These are phyloP conservation scores for Spinibarbus caldwelli DNA, from an alignment of 2,797 vertebrate genomes.

Conservation along the genomic window DNA sequence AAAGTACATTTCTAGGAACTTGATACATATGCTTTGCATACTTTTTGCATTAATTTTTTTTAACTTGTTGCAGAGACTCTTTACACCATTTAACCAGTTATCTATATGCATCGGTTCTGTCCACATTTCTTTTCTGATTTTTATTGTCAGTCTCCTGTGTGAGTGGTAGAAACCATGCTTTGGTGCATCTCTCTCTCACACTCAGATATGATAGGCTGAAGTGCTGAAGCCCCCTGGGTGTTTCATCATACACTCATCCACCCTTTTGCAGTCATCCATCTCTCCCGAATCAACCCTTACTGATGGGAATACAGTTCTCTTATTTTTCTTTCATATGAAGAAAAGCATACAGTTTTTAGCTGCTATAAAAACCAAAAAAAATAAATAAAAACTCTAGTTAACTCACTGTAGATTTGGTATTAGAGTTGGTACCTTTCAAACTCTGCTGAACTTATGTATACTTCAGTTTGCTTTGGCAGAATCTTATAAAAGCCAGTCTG, in stretches of 20 bases:
- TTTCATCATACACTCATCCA: constrained; percentile 50
- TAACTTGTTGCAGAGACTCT: not conserved
- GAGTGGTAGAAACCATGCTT: constrained; percentile 36
- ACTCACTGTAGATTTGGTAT: constrained; percentile 24
- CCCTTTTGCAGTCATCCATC: constrained; percentile 50
- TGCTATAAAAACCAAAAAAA: not conserved
- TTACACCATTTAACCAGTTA: not conserved
- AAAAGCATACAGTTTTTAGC: constrained; percentile 46
- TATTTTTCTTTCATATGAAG: constrained; percentile 10
- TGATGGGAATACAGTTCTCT: constrained; percentile 20
- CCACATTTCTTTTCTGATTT: constrained; percentile 11
- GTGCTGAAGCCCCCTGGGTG: constrained; percentile 38
- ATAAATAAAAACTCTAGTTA: not conserved
- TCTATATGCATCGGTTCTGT: not conserved
- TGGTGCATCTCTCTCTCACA: constrained; percentile 18
- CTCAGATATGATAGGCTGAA: constrained; percentile 31
- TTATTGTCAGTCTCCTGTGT: not conserved
- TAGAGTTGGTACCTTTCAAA: constrained; percentile 61
- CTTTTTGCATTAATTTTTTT: not conserved
- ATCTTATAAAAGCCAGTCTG: constrained; percentile 74
- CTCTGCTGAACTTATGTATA: constrained; percentile 71
- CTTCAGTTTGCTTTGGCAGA: constrained; percentile 72
- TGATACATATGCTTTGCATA: not conserved
- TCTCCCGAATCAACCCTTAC: constrained; percentile 36
- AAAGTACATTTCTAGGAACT: not conserved